phyloP scores from a whole-genome alignment of 2,888 invertebrate genomes.

The Drosophila limbata region DNA sequence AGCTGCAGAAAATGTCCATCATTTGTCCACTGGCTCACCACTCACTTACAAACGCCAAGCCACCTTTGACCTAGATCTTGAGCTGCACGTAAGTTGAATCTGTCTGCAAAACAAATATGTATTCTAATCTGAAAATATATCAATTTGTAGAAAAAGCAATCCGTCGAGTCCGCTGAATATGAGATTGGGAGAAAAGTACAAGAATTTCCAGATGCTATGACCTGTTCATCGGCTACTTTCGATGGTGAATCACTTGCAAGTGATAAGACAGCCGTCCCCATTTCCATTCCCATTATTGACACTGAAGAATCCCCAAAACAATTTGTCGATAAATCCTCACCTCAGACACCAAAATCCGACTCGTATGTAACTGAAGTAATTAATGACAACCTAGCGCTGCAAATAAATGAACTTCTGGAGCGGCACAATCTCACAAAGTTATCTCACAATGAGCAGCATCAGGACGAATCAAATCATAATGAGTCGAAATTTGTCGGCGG shows the following conservation, averaged over 20 bases:
- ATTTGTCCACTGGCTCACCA: conserved; percentile 5
- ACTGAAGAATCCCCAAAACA: background rate
- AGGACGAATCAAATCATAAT: conserved; percentile 29
- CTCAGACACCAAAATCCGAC: conserved; percentile 21
- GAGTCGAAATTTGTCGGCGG: conserved; percentile 23
- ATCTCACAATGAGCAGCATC: conserved; percentile 25
- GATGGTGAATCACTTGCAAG: conserved; percentile 51
- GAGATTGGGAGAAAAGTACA: conserved; percentile 29
- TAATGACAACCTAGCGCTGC: conserved; percentile 54
- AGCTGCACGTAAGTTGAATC: conserved; percentile 34
- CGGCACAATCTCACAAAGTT: conserved; percentile 55
- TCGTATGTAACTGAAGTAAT: conserved; percentile 49
- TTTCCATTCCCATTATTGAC: conserved; percentile 3
- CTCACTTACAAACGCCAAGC: conserved; percentile 57
- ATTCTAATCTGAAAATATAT: background rate
- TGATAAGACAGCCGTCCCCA: conserved; percentile 14
- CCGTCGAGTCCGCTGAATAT: conserved; percentile 1
- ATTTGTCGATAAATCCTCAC: background rate
- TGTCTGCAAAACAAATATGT: background rate
- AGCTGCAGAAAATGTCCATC: background rate
- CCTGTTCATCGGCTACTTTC: conserved; percentile 64
- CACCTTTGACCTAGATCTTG: conserved; percentile 65
- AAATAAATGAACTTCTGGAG: conserved; percentile 59
- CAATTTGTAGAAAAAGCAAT: conserved; percentile 34
- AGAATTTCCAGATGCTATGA: conserved; percentile 64